These are phyloP conservation scores for Sparus aurata DNA, from an alignment of 2,797 vertebrate species.

Conservation along the genomic window DNA sequence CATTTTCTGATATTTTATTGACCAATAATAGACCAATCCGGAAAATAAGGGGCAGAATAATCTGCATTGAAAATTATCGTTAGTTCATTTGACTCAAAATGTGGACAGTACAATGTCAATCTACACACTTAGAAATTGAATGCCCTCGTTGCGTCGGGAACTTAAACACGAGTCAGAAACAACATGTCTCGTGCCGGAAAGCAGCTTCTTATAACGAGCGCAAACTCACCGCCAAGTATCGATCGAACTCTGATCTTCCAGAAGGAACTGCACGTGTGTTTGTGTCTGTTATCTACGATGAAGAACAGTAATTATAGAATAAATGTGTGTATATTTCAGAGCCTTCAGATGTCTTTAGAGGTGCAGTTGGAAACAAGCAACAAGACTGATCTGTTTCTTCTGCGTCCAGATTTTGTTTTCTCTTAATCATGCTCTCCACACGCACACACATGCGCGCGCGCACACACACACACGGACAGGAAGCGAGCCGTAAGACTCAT, in stretches of 20 bases:
- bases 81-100: no score
- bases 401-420: conserved; percentile 41
- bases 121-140: neutral
- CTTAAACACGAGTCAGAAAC: neutral
- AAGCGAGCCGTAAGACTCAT: conserved; percentile 57
- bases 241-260: neutral
- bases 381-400: conserved; percentile 29
- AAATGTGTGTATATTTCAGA: conserved; percentile 9
- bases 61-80: no score
- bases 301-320: neutral
- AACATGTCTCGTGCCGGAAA: conserved; percentile 4
- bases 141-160: neutral
- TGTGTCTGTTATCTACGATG: neutral
- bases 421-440: conserved; percentile 13
- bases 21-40: no score
- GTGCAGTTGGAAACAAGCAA: neutral
- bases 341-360: neutral
- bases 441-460: neutral
- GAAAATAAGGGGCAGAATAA: no score
- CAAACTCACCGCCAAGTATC: no score
- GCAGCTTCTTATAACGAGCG: neutral
- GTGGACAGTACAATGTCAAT: no score
- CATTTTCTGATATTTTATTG: no score
- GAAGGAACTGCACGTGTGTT: neutral
- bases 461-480: conserved; percentile 24